Percentiles rank a stretch among this genome's conserved stretches.
Conservation (phyloP, 2,888 invertebrate genomes). For the Nephrotoma guestfalica region DNA sequence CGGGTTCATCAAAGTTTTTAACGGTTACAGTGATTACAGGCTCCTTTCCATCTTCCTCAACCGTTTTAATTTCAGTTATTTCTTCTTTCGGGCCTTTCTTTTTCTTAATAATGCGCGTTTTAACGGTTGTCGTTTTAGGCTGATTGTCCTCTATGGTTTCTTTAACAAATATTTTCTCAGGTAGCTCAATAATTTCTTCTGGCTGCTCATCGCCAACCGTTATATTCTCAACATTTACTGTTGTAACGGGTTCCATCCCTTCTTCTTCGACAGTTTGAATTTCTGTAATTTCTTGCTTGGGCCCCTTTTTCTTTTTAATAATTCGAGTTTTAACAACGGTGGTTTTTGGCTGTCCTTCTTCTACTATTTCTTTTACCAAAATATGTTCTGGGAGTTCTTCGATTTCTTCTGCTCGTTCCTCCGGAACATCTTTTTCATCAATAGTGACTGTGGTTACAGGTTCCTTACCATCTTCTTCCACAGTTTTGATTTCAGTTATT, state of each 20-base stretch:
- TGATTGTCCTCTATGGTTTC: conserved; percentile 17
- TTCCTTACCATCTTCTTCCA: conserved; percentile 24
- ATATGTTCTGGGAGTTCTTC: conserved; percentile 11
- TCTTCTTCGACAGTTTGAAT: conserved; percentile 29
- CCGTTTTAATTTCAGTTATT: conserved; percentile 22
- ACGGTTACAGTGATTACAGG: conserved; percentile 12
- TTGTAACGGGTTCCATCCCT: conserved; percentile 22
- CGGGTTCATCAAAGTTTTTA: conserved; percentile 13
- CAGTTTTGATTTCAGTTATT: conserved; percentile 24
- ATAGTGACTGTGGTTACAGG: conserved; percentile 21
- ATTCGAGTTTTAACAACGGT: conserved; percentile 5
- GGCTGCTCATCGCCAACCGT: conserved; percentile 21
- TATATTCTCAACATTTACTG: conserved; percentile 15
- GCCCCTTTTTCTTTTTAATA: conserved; percentile 25
- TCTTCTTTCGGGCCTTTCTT: conserved; percentile 20
- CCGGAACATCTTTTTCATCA: conserved; percentile 10
- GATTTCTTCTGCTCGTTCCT: conserved; percentile 12
- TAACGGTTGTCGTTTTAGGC: conserved; percentile 16
- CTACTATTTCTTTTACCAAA: conserved; percentile 27
- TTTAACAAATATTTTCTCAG: conserved; percentile 16
- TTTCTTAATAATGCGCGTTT: conserved; percentile 17
- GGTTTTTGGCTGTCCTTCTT: conserved; percentile 20
- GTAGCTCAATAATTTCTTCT: conserved; percentile 21
- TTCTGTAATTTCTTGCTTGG: conserved; percentile 24
- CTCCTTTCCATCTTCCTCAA: conserved; percentile 24